Evolutionary conservation across 2,888 invertebrate genomes (phyloP), one percentile per base, ranked within the genome.

Genomic region (Listrodromus nycthemerus): DNA sequence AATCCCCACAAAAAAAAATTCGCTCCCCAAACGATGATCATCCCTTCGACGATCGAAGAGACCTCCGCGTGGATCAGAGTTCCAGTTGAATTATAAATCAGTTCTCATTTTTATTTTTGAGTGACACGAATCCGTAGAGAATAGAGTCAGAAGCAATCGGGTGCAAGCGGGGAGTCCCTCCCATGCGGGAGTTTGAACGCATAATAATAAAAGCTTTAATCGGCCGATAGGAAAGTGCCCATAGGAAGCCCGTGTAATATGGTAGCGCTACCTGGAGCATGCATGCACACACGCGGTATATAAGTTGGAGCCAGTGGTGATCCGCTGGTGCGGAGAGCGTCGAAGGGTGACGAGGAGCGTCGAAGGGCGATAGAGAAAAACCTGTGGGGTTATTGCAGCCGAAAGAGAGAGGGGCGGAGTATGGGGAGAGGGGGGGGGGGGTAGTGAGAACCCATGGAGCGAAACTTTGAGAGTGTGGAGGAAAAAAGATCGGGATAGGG

Each of bases 371-470:
- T 78, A 74, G 81, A 70, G 84, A 80, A 84, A 84, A 84, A 84
- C 84, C 84, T 84, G 84, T 63, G 77, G 74, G 77, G 80, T 81
- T 81, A 84, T 81, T 73, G 45, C 55, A n/a, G 30, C 10, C 58
- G 67, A 10, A 79, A 52, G 80, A 70, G 80, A 30, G 27, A 6
- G 71, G 48, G 67, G 61, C 71, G 66, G 85, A 86, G 87, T 84
- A 78, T 80, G 75, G 83, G 88, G 79, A n/a, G n/a, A 58, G 80
- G 75, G 80, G 61, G 27, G 24, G 71, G 41, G 66, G 67, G 70
- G 66, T 85, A 86, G 87, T 85, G 79, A 82, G 76, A 87, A 77
- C 61, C 41, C 79, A 69, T 66, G 69, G 80, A 75, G 87, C 80
- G 78, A 82, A 82, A 83, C 83, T 78, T 70, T 58, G 66, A 73